Conservation (phyloP, 1,140 invertebrate species). For the Aphaenogaster ashmeadi region DNA sequence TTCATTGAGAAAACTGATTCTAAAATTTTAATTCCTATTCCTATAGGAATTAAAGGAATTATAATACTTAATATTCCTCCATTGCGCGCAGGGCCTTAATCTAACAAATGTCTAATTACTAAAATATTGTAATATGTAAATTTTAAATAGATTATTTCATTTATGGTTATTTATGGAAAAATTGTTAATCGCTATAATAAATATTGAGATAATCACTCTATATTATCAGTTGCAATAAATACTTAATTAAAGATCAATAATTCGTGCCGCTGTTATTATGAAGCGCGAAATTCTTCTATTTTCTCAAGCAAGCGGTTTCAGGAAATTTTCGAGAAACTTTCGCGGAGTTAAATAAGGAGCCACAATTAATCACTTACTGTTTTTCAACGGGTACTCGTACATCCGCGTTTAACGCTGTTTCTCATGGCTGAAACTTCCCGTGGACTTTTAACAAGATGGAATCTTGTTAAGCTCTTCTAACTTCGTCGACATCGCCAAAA, state of each 20-base stretch:
- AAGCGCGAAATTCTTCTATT: constrained; percentile 38
- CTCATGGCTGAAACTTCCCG: constrained; percentile 74
- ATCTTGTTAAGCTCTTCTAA: constrained; percentile 80
- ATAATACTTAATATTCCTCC: no score
- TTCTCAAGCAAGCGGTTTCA: constrained; percentile 20
- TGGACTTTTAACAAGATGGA: constrained; percentile 76
- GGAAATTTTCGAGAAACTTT: constrained; percentile 72
- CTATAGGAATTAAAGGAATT: no score
- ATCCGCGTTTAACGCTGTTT: constrained; percentile 75
- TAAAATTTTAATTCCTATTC: no score
- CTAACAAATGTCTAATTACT: constrained; percentile 10
- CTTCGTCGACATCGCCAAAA: constrained; percentile 57
- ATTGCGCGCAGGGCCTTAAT: background rate
- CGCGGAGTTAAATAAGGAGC: constrained; percentile 72
- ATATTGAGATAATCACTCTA: background rate
- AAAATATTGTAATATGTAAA: background rate
- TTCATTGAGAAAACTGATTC: no score
- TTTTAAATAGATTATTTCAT: background rate
- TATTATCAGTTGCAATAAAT: constrained; percentile 32
- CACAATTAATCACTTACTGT: constrained; percentile 78
- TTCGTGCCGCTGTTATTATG: constrained; percentile 66
- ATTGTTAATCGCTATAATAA: background rate
- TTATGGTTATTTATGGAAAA: constrained; percentile 1
- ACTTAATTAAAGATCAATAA: constrained; percentile 51
- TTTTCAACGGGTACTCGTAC: constrained; percentile 67